A percentile compares a stretch with the other conserved stretches of the same genome.
Conservation (phyloP, 2,113 vertebrate species). For the Saimiri boliviensis region DNA sequence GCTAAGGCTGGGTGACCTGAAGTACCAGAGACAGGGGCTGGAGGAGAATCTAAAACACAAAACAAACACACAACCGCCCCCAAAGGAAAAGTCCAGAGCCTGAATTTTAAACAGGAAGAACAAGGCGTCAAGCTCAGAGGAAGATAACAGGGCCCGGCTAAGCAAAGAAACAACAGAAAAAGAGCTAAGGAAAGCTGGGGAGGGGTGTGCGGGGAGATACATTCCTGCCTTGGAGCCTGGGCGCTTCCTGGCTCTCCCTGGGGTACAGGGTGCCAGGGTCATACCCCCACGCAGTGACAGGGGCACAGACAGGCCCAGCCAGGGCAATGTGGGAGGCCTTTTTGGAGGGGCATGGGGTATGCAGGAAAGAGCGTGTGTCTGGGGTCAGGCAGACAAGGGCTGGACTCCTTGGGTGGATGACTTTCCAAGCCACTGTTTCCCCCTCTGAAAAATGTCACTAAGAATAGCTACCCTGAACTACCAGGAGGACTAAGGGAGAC, state of each 20-base stretch:
- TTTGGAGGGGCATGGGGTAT: not conserved
- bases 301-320: not conserved
- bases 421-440: not conserved
- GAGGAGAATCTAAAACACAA: constrained; percentile 33
- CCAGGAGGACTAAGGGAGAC: not conserved
- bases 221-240: constrained; percentile 75
- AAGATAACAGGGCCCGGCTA: constrained; percentile 91
- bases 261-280: not conserved
- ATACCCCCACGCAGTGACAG: not conserved
- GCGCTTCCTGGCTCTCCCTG: not conserved
- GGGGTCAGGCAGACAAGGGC: not conserved
- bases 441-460: not conserved
- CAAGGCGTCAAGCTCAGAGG: constrained; percentile 93
- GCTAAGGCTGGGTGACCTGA: not conserved
- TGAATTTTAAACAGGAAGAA: constrained; percentile 99
- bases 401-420: not conserved
- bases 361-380: not conserved
- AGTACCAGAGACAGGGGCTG: constrained; percentile 4
- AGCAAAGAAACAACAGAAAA: constrained; percentile 91
- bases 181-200: constrained; percentile 73
- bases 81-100: constrained; percentile 92
- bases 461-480: not conserved
- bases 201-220: constrained; percentile 61
- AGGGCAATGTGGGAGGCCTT: not conserved
- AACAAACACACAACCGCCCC: constrained; percentile 59